Base-by-base conservation (phyloP, 64 coral and sea anemone genomes). In the Orbicella faveolata region DNA sequence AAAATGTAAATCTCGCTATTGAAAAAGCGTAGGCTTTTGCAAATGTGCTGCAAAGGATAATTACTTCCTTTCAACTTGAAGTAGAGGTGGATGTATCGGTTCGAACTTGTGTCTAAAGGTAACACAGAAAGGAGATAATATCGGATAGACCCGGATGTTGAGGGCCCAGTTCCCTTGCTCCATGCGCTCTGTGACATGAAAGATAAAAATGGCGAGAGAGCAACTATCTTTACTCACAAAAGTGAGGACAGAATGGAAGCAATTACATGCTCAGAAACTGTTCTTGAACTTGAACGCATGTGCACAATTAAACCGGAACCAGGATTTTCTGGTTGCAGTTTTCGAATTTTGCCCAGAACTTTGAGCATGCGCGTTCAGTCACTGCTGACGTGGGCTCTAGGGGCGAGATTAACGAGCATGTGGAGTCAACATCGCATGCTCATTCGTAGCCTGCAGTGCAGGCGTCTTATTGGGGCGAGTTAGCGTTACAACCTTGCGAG, bases 121-220 rank as follows among this genome's bases (percentile, higher is more conserved):
- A 62, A 52, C 67, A 73, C 23, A 39, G 51, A 21, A 26, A 92
- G 74, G 11, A 66, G 72, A 48, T 9, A 64, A 14, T 92, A 92
- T 36, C 19, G 39, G 0, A 70, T 92, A 21, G 62, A 92, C 9
- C 75, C 84, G 13, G 76, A 88, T 69, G 78, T 78, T 18, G 70
- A 65, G 75, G 86, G 86, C 0, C 78, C 78, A 54, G 53, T 84
- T 5, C 64, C 64, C 23, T 16, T 19, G 19, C 80, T 88, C 51
- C 19, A 68, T 6, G 84, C 80, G 21, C 70, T 66, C 52, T 93
- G 91, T 61, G 67, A 93, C 55, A 93, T 93, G 91, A n/a, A 72
- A 1, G 54, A 78, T 35, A 80, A 67, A 64, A 79, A 87, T 37
- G 84, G 84, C 59, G 61, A 78, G 17, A 81, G 90, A 77, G 78